Evolutionary conservation across 2,797 vertebrate species (phyloP).

Genomic region (Huso huso): DNA sequence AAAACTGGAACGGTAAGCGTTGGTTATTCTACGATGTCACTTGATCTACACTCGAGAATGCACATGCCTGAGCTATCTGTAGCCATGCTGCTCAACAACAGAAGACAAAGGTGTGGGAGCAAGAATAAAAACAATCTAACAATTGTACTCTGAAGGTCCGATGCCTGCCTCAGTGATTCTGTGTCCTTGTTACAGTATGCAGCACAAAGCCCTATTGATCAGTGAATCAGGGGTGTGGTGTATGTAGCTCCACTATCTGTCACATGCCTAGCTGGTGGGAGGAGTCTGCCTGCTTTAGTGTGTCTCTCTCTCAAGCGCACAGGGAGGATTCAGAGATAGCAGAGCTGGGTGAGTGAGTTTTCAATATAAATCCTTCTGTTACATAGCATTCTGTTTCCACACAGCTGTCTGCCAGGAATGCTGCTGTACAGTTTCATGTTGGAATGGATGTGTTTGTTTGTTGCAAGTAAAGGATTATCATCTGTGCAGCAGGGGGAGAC

Average conservation of each 20-base stretch:
- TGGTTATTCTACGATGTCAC: too few relatives aligned
- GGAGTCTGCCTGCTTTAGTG: slow-evolving; percentile 37
- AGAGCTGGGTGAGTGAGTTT: slow-evolving; percentile 35
- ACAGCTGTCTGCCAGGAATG: slow-evolving; percentile 26
- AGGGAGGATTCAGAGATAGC: slow-evolving; percentile 51
- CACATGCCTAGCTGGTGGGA: slow-evolving; percentile 52
- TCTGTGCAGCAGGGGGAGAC: too few relatives aligned
- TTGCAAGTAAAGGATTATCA: too few relatives aligned
- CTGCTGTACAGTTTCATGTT: background rate
- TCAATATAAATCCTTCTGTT: background rate
- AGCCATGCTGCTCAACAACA: too few relatives aligned
- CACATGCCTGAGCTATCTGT: too few relatives aligned
- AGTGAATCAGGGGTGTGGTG: slow-evolving; percentile 57
- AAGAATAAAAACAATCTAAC: too few relatives aligned
- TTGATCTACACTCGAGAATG: too few relatives aligned
- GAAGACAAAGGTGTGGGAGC: too few relatives aligned
- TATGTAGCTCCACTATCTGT: slow-evolving; percentile 34
- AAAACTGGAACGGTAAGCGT: too few relatives aligned
- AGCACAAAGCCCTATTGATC: slow-evolving; percentile 40
- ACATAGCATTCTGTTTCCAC: slow-evolving; percentile 7
- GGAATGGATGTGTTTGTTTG: background rate
- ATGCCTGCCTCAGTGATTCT: background rate
- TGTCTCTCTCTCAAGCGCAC: slow-evolving; percentile 56
- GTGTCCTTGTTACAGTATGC: slow-evolving; percentile 4
- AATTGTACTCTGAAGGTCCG: background rate